Conservation (phyloP, 2,888 invertebrate genomes). For the Acanthosepion esculentum region DNA sequence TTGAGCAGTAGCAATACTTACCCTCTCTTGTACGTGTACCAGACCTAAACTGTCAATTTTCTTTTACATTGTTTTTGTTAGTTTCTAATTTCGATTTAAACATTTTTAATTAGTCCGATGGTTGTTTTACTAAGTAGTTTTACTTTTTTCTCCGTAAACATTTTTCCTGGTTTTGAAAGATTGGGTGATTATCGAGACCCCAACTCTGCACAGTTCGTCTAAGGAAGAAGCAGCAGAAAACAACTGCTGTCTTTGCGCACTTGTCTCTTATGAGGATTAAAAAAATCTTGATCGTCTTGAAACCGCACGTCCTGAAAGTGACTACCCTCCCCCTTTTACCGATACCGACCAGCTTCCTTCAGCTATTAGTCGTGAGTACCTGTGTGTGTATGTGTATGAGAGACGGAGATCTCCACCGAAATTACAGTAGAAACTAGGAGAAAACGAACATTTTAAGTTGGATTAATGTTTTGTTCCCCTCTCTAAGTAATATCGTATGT, state of each 20-base stretch:
- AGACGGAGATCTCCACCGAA: neutral
- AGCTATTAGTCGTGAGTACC: neutral
- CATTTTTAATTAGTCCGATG: neutral
- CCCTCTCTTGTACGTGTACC: too few species aligned
- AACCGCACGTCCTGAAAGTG: conserved; percentile 33
- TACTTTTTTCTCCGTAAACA: neutral
- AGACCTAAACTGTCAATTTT: too few species aligned
- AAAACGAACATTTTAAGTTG: neutral
- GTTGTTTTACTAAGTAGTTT: neutral
- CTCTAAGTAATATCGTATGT: neutral
- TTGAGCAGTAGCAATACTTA: too few species aligned
- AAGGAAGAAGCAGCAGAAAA: neutral
- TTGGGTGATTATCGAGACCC: neutral
- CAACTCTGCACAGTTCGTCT: neutral
- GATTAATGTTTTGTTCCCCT: neutral
- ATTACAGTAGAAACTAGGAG: neutral
- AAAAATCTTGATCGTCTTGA: neutral
- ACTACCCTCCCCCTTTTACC: neutral
- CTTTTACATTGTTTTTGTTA: too few species aligned
- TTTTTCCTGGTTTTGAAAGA: neutral
- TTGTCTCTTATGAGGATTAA: neutral
- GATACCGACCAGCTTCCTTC: conserved; percentile 8
- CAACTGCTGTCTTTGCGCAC: conserved; percentile 3
- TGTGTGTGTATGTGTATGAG: neutral
- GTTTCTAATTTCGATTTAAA: neutral